A percentile compares a stretch with the other conserved stretches of the same genome.
These are phyloP conservation scores for Nipponacmea schrenckii DNA, from an alignment of 2,888 invertebrate species.

Conservation along the genomic window DNA sequence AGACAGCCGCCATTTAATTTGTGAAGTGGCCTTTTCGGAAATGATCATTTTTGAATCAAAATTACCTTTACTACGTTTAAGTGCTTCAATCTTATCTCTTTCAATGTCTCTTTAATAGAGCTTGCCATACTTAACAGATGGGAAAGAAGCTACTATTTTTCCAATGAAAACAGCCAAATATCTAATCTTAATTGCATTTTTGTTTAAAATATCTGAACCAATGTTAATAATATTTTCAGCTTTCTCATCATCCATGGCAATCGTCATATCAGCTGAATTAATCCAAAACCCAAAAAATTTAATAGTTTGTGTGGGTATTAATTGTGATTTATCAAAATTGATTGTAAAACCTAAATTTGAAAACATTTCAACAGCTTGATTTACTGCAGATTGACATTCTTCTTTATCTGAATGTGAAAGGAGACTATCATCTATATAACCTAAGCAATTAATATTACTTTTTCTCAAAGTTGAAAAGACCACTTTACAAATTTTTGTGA, in stretches of 20 bases:
- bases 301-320: neutral
- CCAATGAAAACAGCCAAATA: constrained; percentile 24
- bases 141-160: constrained; percentile 20
- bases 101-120: constrained; percentile 25
- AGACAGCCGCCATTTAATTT: constrained; percentile 2
- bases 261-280: neutral
- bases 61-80: too few relatives aligned
- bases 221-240: constrained; percentile 1
- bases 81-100: constrained; percentile 18
- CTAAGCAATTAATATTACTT: neutral
- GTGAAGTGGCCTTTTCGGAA: neutral
- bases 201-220: constrained; percentile 1
- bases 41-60: constrained; percentile 12
- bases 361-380: neutral
- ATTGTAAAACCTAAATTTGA: neutral
- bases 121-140: constrained; percentile 20
- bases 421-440: neutral
- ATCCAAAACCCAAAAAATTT: neutral
- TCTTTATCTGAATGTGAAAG: neutral
- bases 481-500: neutral
- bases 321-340: neutral
- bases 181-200: constrained; percentile 13
- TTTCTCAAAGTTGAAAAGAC: neutral
- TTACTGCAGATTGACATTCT: neutral
- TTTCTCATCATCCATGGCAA: neutral